Evolutionary conservation across 2,888 invertebrate genomes (phyloP), one percentile per base, ranked within the genome.

Genomic region (Criorhina ranunculi): DNA sequence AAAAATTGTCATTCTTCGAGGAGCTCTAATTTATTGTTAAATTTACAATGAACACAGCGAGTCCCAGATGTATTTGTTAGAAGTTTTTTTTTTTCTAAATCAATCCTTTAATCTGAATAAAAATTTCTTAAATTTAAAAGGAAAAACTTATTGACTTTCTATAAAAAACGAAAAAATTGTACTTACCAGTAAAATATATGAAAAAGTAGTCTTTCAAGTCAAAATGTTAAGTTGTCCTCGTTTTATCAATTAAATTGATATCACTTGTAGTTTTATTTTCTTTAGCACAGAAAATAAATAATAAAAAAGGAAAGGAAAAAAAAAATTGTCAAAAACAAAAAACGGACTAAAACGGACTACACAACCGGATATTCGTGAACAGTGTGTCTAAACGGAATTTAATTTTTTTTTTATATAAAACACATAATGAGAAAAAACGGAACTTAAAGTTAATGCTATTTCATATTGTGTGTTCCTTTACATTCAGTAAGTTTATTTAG

Each of bases 401-500:
- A 11, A 17, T 55, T 69, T 69, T 19, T 17, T 55, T 69, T 69
- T 19, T 17, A 24, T 55, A 19, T 24, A 6, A 57, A 59, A 60
- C 49, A 57, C 35, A 69, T 57, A 42, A 62, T 7, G 15, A 46
- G 57, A 62, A 46, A 69, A 81, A 69, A 55, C 76, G 76, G 64
- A 66, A 82, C 49, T 42, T 37, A 29, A 33, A 40, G 37, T 64
- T 33, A 31, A 40, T 79, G 73, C 73, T 83, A 83, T 57, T 51
- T 51, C 83, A 83, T 83, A 17, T 35, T 83, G 40, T 24, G 37
- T 29, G 62, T 69, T 72, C 83, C 66, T 78, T 67, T 53, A 66
- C 67, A 79, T 83, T 67, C 37, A 33, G 67, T 62, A 67, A 67
- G 67, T 83, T 83, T 67, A 62, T 79, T 73, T 42, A 62, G 67